phyloP scores from a whole-genome alignment of 2,113 vertebrate genomes.

The Felis chaus region DNA sequence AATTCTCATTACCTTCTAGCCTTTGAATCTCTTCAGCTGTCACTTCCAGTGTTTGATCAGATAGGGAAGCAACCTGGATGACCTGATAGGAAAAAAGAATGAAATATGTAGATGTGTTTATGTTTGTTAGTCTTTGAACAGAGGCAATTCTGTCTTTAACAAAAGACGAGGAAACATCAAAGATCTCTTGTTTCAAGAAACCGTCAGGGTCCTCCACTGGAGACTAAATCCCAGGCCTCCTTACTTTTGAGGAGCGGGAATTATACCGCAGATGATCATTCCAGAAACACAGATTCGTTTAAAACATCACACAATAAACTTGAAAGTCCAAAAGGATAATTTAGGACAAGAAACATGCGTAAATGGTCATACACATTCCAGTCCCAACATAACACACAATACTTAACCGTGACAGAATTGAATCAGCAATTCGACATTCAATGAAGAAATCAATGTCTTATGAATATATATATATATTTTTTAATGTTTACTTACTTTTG shows the following conservation, averaged over 20 bases:
- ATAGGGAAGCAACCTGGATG: slow-evolving; percentile 93
- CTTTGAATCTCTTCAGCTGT: slow-evolving; percentile 83
- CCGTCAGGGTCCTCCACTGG: background rate
- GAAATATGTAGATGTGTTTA: background rate
- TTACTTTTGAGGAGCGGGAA: background rate
- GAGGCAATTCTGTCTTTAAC: slow-evolving; percentile 29
- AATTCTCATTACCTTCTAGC: slow-evolving; percentile 87
- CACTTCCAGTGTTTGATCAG: slow-evolving; percentile 88
- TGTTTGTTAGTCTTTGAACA: slow-evolving; percentile 50
- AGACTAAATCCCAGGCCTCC: background rate
- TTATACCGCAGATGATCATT: background rate
- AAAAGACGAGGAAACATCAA: slow-evolving; percentile 37
- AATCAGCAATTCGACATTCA: background rate
- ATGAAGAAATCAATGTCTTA: slow-evolving; percentile 16
- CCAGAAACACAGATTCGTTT: slow-evolving; percentile 41
- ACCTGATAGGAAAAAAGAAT: slow-evolving; percentile 84
- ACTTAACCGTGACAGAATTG: background rate
- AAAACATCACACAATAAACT: slow-evolving; percentile 28
- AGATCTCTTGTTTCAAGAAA: slow-evolving; percentile 50
- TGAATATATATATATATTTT: background rate
- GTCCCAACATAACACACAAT: background rate
- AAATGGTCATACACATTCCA: background rate
- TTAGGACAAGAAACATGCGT: background rate
- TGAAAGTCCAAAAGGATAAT: slow-evolving; percentile 13
- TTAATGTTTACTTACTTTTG: no score